These are phyloP conservation scores for Drosophila albomicans DNA, from an alignment of 1,140 invertebrate genomes.

Conservation along the genomic window DNA sequence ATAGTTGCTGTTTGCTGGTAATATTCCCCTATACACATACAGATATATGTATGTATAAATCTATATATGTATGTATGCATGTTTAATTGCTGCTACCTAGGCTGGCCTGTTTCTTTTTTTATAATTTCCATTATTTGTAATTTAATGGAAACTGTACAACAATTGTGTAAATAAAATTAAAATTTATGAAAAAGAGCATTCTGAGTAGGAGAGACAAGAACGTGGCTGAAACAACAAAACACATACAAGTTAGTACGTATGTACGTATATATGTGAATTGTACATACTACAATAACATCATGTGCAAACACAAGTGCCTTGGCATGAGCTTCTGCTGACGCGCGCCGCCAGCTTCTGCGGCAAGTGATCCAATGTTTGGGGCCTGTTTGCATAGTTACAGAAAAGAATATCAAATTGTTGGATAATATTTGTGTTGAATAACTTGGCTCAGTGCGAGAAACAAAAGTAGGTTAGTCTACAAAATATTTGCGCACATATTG, in stretches of 20 bases:
- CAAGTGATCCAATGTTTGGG: constrained; percentile 58
- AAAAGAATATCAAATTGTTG: constrained; percentile 63
- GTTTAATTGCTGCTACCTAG: constrained; percentile 58
- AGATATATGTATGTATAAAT: neutral
- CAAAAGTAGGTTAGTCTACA: constrained; percentile 59
- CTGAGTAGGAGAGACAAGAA: constrained; percentile 21
- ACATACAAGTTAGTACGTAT: neutral
- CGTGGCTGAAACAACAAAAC: constrained; percentile 46
- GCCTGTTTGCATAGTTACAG: constrained; percentile 67
- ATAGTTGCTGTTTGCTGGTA: constrained; percentile 48
- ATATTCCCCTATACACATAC: constrained; percentile 29
- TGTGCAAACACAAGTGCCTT: constrained; percentile 74
- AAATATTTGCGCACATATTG: constrained; percentile 48
- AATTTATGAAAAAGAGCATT: constrained; percentile 38
- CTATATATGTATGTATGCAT: constrained; percentile 30
- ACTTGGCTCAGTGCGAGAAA: neutral
- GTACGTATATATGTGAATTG: neutral
- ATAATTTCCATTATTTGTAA: constrained; percentile 68
- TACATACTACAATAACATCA: constrained; percentile 44
- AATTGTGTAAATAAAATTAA: constrained; percentile 81
- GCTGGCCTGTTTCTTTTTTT: constrained; percentile 50
- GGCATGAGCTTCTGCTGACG: constrained; percentile 54
- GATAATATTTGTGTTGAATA: constrained; percentile 59
- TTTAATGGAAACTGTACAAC: constrained; percentile 79
- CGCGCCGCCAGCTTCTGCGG: constrained; percentile 45